Evolutionary conservation across 2,888 invertebrate genomes (phyloP).

Genomic region (Thereva nobilitata): DNA sequence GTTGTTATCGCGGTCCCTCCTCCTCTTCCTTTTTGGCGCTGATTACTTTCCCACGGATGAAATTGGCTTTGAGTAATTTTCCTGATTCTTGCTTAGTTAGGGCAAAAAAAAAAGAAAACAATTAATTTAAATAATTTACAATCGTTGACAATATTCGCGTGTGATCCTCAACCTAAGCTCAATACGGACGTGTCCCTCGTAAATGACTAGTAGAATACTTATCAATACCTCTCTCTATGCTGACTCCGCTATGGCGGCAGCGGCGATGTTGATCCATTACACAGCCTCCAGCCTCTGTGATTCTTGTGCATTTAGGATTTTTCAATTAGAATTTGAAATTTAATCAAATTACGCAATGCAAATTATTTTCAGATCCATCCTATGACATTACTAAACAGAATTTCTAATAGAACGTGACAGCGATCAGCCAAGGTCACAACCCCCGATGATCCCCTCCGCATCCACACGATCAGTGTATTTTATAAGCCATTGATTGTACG

Average conservation of each 20-base stretch:
- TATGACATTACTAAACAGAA: constrained; percentile 17
- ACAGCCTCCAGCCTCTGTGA: constrained; percentile 1
- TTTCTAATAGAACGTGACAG: constrained; percentile 18
- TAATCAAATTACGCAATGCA: constrained; percentile 35
- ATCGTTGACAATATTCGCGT: too few relatives aligned
- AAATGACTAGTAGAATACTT: too few relatives aligned
- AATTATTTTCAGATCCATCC: constrained; percentile 18
- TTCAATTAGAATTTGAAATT: constrained; percentile 33
- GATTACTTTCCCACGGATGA: too few relatives aligned
- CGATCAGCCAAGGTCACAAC: constrained; percentile 16
- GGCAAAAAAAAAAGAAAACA: too few relatives aligned
- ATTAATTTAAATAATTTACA: too few relatives aligned
- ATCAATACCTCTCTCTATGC: too few relatives aligned
- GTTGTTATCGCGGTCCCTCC: too few relatives aligned
- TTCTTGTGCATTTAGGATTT: not conserved
- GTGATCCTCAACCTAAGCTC: too few relatives aligned
- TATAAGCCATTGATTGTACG: constrained; percentile 8
- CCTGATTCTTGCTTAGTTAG: too few relatives aligned
- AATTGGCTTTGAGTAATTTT: too few relatives aligned
- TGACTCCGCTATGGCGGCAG: not conserved
- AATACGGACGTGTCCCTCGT: too few relatives aligned
- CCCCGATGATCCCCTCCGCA: not conserved
- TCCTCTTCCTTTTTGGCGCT: too few relatives aligned
- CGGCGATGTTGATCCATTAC: not conserved
- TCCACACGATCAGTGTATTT: constrained; percentile 9